Conservation (phyloP, 2,888 invertebrate genomes). For the Cryptosula pallasiana region DNA sequence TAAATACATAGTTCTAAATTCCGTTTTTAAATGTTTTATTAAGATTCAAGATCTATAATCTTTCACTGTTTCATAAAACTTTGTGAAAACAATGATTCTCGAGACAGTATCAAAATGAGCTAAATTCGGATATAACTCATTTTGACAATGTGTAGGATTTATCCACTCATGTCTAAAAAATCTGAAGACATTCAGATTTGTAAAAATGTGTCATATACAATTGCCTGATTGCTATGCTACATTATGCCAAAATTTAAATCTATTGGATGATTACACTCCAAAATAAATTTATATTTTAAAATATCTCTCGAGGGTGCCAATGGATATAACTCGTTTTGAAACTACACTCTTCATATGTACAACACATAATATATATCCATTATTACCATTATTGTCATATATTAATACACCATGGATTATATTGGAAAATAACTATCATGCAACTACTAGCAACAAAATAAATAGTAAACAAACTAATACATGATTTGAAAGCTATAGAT, state of each 20-base stretch:
- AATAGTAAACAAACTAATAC: too few species aligned
- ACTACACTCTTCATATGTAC: slow-evolving; percentile 7
- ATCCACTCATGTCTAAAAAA: neutral
- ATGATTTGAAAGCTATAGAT: too few species aligned
- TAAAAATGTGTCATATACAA: neutral
- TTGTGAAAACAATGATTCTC: neutral
- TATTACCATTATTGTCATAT: too few species aligned
- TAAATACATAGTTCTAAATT: too few species aligned
- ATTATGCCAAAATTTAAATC: neutral
- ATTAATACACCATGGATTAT: too few species aligned
- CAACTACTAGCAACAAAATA: too few species aligned
- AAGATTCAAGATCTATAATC: too few species aligned
- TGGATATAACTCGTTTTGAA: neutral
- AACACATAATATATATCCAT: too few species aligned
- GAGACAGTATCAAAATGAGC: neutral
- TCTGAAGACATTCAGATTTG: neutral
- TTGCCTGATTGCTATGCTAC: neutral
- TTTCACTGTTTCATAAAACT: too few species aligned
- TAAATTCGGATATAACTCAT: neutral
- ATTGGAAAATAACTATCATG: too few species aligned
- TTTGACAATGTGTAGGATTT: neutral
- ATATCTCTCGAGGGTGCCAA: neutral
- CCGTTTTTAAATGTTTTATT: too few species aligned
- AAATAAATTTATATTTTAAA: neutral
- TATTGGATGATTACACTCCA: neutral